Evolutionary conservation across 2,113 vertebrate genomes (phyloP), one percentile per base, ranked within the genome.

Genomic region (Talpa occidentalis): DNA sequence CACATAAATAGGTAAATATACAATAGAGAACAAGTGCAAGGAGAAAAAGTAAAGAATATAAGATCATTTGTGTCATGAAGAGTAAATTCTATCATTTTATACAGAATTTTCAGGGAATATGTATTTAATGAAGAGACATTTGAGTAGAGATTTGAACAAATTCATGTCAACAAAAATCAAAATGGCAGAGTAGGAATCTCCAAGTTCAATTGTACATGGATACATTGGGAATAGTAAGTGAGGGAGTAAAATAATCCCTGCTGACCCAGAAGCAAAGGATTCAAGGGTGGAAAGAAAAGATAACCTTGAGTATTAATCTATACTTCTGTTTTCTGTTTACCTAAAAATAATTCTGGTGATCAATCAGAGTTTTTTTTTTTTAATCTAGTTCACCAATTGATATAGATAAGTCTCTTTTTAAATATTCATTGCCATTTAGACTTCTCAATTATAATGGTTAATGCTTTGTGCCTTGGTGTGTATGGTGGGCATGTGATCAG

Each of bases 351-450:
- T 49, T 79, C 6, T 79, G 49, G 30, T 84, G 28, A 66, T 86
- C 82, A 94, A 89, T 92, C n/a, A 60, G 16, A 67, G 17, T 1
- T 7, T 35, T 16, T n/a, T 94, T 73, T 7, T 35, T 16, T n/a
- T 94, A 69, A 91, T 95, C 69, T 80, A 15, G 62, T 72, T 92
- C 80, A 87, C 49, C 73, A 47, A 91, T 4, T 83, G 56, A 69
- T 84, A 88, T 15, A 74, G 52, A 3, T 42, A 47, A 88, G 60
- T 83, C 26, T 17, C 11, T 95, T 80, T 22, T 86, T 84, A 86
- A 92, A 77, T 80, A 89, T 93, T 76, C 69, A 94, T 62, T 79
- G n/a, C 35, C 42, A 78, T 78, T 87, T 94, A 83, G 35, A 84
- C 42, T 90, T 66, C 67, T 77, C 54, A 94, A 49, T 94, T 94